Evolutionary conservation across 2,113 vertebrate genomes (phyloP).

Genomic region (Pseudonaja textilis): DNA sequence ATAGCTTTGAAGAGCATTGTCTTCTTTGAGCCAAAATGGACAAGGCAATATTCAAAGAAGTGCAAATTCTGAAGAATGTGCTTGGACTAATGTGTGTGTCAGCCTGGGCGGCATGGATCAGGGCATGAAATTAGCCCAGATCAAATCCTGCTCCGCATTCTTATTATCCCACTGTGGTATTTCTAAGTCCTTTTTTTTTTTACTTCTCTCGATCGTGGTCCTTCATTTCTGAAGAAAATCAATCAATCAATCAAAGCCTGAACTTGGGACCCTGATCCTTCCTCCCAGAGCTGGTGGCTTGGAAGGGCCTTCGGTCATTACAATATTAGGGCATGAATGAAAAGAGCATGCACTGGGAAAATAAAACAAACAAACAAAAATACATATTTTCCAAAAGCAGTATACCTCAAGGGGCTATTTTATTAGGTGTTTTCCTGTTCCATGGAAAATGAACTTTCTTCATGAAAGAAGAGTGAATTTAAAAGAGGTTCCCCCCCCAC

Average conservation of each 20-base stretch:
- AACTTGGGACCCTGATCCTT: neutral
- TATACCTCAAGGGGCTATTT: neutral
- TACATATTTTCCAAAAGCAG: neutral
- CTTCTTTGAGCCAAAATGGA: neutral
- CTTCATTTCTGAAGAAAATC: neutral
- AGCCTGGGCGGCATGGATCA: neutral
- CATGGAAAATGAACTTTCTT: neutral
- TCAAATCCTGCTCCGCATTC: neutral
- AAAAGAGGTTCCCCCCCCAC: neutral
- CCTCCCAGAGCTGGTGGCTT: neutral
- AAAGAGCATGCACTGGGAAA: neutral
- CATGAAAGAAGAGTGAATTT: neutral
- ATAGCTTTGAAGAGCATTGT: neutral
- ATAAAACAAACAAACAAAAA: neutral
- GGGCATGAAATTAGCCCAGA: neutral
- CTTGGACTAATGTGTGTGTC: too few species aligned
- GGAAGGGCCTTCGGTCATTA: neutral
- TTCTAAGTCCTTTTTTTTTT: neutral
- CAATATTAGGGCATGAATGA: neutral
- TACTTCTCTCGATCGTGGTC: neutral
- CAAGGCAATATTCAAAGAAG: neutral
- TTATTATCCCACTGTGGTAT: neutral
- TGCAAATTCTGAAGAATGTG: neutral
- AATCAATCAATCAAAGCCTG: neutral
- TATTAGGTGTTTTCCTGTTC: neutral